Percentiles rank a stretch among this genome's conserved stretches.
phyloP scores from a whole-genome alignment of 1,140 invertebrate species.

The Tigriopus japonicus region DNA sequence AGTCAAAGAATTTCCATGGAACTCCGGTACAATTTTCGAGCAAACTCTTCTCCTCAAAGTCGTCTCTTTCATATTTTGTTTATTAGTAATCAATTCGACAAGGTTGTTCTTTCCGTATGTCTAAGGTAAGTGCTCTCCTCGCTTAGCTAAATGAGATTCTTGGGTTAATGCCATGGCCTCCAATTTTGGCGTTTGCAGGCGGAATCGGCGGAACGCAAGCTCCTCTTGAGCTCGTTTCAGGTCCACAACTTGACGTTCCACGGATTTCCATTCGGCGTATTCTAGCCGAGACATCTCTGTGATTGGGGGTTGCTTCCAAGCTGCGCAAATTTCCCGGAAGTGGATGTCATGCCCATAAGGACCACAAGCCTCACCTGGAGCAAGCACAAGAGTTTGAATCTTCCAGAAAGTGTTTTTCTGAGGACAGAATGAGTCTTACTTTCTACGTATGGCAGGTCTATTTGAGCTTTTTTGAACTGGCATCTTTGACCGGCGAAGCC shows the following conservation, averaged over 20 bases:
- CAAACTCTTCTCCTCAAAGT: too few relatives aligned
- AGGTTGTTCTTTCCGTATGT: too few relatives aligned
- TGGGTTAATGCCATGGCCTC: too few relatives aligned
- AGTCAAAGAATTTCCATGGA: too few relatives aligned
- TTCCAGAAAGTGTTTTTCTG: background rate
- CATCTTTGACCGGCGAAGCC: background rate
- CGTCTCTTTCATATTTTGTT: too few relatives aligned
- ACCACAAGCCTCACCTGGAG: conserved; percentile 5
- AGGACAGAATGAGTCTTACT: background rate
- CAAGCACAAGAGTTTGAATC: background rate
- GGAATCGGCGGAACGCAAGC: too few relatives aligned
- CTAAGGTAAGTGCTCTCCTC: too few relatives aligned
- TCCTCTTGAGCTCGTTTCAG: too few relatives aligned
- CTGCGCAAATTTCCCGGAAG: conserved; percentile 4
- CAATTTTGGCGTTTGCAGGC: too few relatives aligned
- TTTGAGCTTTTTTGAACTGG: background rate
- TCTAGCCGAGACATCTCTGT: conserved; percentile 1
- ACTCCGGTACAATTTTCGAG: too few relatives aligned
- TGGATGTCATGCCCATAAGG: conserved; percentile 12
- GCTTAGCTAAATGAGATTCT: too few relatives aligned
- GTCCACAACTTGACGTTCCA: background rate
- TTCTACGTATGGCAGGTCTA: background rate
- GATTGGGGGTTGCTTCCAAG: conserved; percentile 1
- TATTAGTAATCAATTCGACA: too few relatives aligned
- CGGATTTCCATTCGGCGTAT: background rate